Percentiles rank a stretch among this genome's conserved stretches.
Evolutionary conservation across 1,140 invertebrate genomes (phyloP).

Genomic region (Bicyclus anynana): DNA sequence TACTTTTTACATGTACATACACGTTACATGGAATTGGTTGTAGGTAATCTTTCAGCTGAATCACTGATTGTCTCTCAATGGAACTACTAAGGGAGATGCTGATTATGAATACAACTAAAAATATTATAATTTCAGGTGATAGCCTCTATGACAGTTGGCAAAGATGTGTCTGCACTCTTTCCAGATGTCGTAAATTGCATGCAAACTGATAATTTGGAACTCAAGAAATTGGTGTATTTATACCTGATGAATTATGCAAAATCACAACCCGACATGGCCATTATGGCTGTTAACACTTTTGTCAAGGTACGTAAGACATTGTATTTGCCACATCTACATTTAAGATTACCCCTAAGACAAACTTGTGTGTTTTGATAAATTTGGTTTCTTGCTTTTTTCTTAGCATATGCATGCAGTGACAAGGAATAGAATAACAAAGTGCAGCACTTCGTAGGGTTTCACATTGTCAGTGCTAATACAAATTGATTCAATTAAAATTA

Average conservation of each 20-base stretch:
- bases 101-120: not conserved
- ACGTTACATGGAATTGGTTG: no score
- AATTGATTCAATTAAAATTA: not conserved
- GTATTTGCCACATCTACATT: conserved; percentile 11
- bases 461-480: not conserved
- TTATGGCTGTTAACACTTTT: conserved; percentile 99
- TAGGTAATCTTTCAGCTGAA: no score
- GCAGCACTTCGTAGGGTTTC: conserved; percentile 12
- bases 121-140: conserved; percentile 89
- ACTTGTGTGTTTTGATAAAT: conserved; percentile 24
- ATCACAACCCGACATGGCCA: conserved; percentile 99
- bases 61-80: no score
- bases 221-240: conserved; percentile 99
- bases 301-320: conserved; percentile 88
- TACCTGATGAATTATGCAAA: conserved; percentile 99
- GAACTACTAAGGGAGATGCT: no score
- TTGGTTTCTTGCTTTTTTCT: conserved; percentile 32
- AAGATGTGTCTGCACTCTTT: conserved; percentile 96
- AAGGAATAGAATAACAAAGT: conserved; percentile 17
- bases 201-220: conserved; percentile 99
- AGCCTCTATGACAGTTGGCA: conserved; percentile 99
- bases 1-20: no score
- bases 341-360: conserved; percentile 24
- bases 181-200: conserved; percentile 99
- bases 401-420: conserved; percentile 32